phyloP scores from a whole-genome alignment of 2,888 invertebrate genomes.

The Celastrina argiolus region DNA sequence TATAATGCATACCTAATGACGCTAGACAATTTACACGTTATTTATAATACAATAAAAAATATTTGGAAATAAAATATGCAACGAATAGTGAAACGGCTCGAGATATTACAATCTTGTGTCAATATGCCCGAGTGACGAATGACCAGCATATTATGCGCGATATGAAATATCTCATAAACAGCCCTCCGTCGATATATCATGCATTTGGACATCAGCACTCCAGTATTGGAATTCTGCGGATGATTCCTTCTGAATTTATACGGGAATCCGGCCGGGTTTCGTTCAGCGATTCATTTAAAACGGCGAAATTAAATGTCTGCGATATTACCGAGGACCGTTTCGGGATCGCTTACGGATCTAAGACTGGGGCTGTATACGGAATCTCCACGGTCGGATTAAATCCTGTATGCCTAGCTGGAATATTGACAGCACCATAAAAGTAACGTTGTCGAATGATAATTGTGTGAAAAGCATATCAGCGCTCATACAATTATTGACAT shows the following conservation, averaged over 20 bases:
- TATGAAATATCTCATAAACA: conserved; percentile 75
- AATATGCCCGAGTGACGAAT: conserved; percentile 49
- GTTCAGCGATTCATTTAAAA: conserved; percentile 62
- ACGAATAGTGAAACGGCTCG: neutral
- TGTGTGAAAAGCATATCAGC: too few species aligned
- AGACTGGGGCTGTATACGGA: too few species aligned
- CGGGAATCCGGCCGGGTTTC: conserved; percentile 50
- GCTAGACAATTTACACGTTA: neutral
- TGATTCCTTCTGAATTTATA: conserved; percentile 62
- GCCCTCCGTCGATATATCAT: conserved; percentile 66
- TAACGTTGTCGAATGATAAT: too few species aligned
- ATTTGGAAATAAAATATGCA: neutral
- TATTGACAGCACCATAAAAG: too few species aligned
- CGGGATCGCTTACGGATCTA: conserved; percentile 55
- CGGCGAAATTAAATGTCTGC: conserved; percentile 61
- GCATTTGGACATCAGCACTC: conserved; percentile 65
- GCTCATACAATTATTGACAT: too few species aligned
- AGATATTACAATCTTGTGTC: conserved; percentile 15
- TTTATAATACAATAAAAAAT: neutral
- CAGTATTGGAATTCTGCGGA: conserved; percentile 67
- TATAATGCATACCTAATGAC: conserved; percentile 1
- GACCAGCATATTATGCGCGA: conserved; percentile 51
- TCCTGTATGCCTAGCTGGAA: too few species aligned
- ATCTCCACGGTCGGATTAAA: too few species aligned
- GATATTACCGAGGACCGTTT: conserved; percentile 56